A percentile compares a stretch with the other conserved stretches of the same genome.
phyloP scores from a whole-genome alignment of 2,113 vertebrate species.

The Arizona elegans region DNA sequence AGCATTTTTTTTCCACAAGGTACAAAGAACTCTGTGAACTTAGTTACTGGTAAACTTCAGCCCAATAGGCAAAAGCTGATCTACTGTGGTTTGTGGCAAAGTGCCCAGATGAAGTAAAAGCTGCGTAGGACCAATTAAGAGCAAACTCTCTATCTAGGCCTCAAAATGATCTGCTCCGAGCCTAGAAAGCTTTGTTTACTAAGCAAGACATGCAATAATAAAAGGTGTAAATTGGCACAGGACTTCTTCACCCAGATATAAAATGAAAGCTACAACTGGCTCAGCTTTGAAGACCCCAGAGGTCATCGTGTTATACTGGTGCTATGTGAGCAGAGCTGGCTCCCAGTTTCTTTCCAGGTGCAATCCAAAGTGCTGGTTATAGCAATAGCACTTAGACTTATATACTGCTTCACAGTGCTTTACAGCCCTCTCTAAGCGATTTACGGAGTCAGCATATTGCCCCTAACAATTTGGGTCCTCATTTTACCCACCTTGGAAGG shows the following conservation, averaged over 20 bases:
- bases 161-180: not conserved
- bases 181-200: not conserved
- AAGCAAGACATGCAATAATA: not conserved
- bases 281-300: not conserved
- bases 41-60: slow-evolving; percentile 15
- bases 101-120: not conserved
- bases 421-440: too few relatives aligned
- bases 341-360: not conserved
- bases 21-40: slow-evolving; percentile 24
- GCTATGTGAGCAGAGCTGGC: not conserved
- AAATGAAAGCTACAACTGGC: not conserved
- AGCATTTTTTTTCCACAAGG: slow-evolving; percentile 5
- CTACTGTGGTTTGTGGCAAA: slow-evolving; percentile 5
- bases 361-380: not conserved
- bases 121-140: not conserved
- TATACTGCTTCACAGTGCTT: too few relatives aligned
- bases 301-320: not conserved
- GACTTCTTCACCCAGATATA: not conserved
- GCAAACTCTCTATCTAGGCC: not conserved
- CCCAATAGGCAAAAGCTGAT: not conserved
- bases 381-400: too few relatives aligned
- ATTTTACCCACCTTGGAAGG: too few relatives aligned
- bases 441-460: too few relatives aligned
- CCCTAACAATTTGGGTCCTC: too few relatives aligned
- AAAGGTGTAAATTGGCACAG: not conserved